Evolutionary conservation across 2,113 vertebrate genomes (phyloP), one percentile per base, ranked within the genome.

Genomic region (Grus americana): DNA sequence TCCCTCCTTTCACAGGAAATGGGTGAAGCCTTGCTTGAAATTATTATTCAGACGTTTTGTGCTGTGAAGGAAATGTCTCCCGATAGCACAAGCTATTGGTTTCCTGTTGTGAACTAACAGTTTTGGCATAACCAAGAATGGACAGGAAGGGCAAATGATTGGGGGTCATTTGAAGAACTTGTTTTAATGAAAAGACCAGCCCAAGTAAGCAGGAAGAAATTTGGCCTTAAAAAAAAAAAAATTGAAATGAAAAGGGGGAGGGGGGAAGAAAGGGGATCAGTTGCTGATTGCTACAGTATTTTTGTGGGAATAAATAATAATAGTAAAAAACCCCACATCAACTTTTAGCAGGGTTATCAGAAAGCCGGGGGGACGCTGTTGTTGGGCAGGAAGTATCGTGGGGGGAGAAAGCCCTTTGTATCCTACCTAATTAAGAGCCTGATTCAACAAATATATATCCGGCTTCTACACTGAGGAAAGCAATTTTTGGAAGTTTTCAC

Each of bases 31-130:
- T 97, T 93, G 97, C 97, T 97, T 68, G 44, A 98, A 98, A 98
- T 99, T 98, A 98, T 98, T 98, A 98, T 98, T 98, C 97, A 98
- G 98, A 98, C 97, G 61, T 98, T 98, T 98, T 98, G 98, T 97
- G 96, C 96, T 97, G 95, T 93, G 98, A 98, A 99, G 99, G 99
- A 99, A 99, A 98, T 95, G 98, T 98, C 98, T 99, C 98, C 98
- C 98, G 99, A 99, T 99, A 99, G 98, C 98, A 95, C 95, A 96
- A 97, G 97, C 98, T 98, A 97, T 98, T 98, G 97, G 98, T 98
- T 99, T 99, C 99, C 99, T 99, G 99, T 99, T 99, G 98, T 98
- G 98, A 97, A 96, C 96, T 85, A 98, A 98, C 98, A 97, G 92
- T 96, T 98, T 98, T 96, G 97, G 96, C 97, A 96, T 95, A 93